A percentile compares a stretch with the other conserved stretches of the same genome.
phyloP scores from a whole-genome alignment of 2,888 invertebrate species.

The Catocala fraxini region DNA sequence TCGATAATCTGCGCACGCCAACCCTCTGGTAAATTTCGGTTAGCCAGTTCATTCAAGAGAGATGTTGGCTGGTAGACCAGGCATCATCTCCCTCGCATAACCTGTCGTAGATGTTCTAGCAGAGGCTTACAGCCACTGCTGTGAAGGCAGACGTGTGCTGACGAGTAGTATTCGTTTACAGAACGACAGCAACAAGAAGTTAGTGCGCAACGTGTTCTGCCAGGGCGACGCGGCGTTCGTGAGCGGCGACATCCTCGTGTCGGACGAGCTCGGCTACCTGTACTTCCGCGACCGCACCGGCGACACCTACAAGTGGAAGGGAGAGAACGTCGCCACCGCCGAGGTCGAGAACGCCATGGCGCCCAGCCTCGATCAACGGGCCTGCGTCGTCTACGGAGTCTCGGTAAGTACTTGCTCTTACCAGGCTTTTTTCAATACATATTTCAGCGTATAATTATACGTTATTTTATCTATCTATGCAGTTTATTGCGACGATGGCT shows the following conservation, averaged over 20 bases:
- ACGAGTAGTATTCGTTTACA: conserved; percentile 51
- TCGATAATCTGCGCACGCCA: no score
- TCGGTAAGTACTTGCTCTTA: conserved; percentile 87
- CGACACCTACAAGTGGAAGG: conserved; percentile 96
- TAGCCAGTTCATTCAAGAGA: no score
- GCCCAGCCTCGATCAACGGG: conserved; percentile 91
- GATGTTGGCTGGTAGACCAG: no score
- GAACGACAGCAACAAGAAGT: conserved; percentile 94
- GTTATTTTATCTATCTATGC: no score
- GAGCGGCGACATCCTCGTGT: conserved; percentile 95
- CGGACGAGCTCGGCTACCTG: conserved; percentile 97
- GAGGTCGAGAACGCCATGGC: conserved; percentile 97
- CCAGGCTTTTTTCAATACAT: neutral
- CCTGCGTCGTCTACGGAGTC: conserved; percentile 97
- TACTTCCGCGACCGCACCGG: conserved; percentile 97
- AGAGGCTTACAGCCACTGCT: no score
- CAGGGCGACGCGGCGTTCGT: conserved; percentile 97
- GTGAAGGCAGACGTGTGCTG: neutral
- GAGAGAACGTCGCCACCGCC: conserved; percentile 98
- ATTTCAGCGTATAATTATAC: neutral
- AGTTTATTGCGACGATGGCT: no score
- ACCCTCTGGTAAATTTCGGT: no score
- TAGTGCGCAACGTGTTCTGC: conserved; percentile 93
- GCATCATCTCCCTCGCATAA: no score
- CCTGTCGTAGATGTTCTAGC: no score